Conservation (phyloP, 2,797 vertebrate species). For the Capromys pilorides region DNA sequence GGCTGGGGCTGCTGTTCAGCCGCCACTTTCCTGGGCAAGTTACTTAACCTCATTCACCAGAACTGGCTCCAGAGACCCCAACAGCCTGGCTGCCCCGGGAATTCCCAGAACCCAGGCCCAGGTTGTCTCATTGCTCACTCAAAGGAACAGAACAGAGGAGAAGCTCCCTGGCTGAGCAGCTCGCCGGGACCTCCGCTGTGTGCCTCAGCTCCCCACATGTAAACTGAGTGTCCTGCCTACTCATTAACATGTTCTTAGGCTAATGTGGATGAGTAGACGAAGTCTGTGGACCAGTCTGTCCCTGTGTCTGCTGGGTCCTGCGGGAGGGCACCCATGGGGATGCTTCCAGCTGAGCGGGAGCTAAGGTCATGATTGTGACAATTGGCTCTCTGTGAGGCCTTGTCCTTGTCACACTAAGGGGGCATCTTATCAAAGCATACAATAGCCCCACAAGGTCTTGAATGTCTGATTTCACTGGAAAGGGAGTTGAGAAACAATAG, state of each 20-base stretch:
- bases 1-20: neutral
- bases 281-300: neutral
- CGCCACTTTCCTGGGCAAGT: rapidly evolving
- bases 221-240: neutral
- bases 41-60: neutral
- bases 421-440: neutral
- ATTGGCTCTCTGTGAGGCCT: neutral
- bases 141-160: neutral
- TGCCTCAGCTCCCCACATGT: neutral
- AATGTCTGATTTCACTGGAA: neutral
- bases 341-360: neutral
- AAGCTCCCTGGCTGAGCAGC: rapidly evolving
- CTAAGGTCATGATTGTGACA: rapidly evolving
- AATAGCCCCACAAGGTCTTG: neutral
- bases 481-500: neutral
- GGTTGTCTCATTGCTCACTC: neutral
- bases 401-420: neutral
- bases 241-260: neutral
- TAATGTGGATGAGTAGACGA: neutral
- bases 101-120: neutral
- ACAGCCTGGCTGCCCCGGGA: neutral
- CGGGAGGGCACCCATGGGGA: rapidly evolving
- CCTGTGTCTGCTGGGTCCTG: neutral
- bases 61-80: neutral
- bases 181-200: neutral